A percentile compares a stretch with the other conserved stretches of the same genome.
These are phyloP conservation scores for Dinoponera quadriceps DNA, from an alignment of 1,140 invertebrate genomes.

Conservation along the genomic window DNA sequence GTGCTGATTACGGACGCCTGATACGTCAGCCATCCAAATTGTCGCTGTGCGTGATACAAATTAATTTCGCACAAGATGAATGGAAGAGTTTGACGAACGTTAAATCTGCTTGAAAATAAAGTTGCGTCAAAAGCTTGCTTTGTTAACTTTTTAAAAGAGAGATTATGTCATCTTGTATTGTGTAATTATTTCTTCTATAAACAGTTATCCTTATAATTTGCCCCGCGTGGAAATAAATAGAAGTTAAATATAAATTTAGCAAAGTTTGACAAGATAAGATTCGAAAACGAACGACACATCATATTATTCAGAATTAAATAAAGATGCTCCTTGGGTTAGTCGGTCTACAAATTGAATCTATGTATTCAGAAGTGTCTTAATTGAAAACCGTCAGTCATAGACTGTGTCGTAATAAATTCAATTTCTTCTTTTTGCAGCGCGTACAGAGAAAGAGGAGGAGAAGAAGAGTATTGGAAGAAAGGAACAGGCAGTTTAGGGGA, in stretches of 20 bases:
- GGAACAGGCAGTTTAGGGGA: constrained; percentile 32
- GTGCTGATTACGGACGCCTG: constrained; percentile 49
- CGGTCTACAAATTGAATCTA: constrained; percentile 33
- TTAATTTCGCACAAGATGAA: constrained; percentile 34
- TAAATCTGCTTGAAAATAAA: too few species aligned
- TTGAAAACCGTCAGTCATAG: constrained; percentile 56
- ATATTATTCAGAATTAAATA: constrained; percentile 27
- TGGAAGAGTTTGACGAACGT: neutral
- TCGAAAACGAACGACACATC: neutral
- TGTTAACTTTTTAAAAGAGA: too few species aligned
- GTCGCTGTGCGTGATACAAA: constrained; percentile 54
- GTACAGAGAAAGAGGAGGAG: constrained; percentile 36
- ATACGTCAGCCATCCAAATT: constrained; percentile 62
- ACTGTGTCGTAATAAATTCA: constrained; percentile 68
- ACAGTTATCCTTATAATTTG: too few species aligned
- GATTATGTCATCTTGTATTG: too few species aligned
- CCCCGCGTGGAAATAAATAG: neutral
- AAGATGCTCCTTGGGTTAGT: constrained; percentile 6
- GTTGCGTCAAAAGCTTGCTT: too few species aligned
- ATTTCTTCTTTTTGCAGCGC: constrained; percentile 56
- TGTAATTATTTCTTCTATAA: too few species aligned
- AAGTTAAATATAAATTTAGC: neutral
- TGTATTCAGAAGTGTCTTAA: constrained; percentile 20
- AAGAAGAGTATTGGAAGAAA: too few species aligned
- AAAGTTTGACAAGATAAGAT: neutral